Evolutionary conservation across 2,888 invertebrate genomes (phyloP).

Genomic region (Autographa pulchrina): DNA sequence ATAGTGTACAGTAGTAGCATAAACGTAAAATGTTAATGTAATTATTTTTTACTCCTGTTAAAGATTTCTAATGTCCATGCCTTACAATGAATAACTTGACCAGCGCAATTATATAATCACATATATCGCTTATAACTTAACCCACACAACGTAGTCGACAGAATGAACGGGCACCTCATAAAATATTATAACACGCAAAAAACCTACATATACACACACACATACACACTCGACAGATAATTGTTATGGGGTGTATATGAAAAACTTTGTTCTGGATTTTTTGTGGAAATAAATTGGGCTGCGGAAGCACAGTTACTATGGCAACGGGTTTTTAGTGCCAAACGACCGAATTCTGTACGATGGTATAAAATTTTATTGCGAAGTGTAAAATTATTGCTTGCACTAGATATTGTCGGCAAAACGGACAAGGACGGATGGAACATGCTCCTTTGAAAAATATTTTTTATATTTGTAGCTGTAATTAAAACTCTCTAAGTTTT

Average conservation of each 20-base stretch:
- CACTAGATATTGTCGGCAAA: not conserved
- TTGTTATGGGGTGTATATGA: constrained; percentile 76
- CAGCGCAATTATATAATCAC: not conserved
- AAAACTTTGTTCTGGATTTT: constrained; percentile 69
- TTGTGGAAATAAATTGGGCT: constrained; percentile 36
- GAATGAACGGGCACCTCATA: constrained; percentile 73
- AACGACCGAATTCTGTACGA: constrained; percentile 42
- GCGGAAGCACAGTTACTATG: constrained; percentile 35
- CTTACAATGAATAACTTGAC: not conserved
- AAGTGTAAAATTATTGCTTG: constrained; percentile 26
- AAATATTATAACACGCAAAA: constrained; percentile 81
- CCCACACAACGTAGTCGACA: constrained; percentile 45
- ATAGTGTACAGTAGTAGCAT: no score
- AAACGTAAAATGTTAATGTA: no score
- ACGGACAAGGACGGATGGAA: not conserved
- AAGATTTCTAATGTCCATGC: no score
- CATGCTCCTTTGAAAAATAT: not conserved
- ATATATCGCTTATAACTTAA: constrained; percentile 41
- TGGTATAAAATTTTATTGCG: constrained; percentile 39
- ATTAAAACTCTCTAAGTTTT: no score
- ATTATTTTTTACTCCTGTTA: no score
- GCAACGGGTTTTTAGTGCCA: constrained; percentile 52
- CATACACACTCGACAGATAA: constrained; percentile 69
- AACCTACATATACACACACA: constrained; percentile 66
- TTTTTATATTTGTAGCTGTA: no score